These are phyloP conservation scores for Drosophila maculinotata DNA, from an alignment of 2,888 invertebrate genomes.

Conservation along the genomic window DNA sequence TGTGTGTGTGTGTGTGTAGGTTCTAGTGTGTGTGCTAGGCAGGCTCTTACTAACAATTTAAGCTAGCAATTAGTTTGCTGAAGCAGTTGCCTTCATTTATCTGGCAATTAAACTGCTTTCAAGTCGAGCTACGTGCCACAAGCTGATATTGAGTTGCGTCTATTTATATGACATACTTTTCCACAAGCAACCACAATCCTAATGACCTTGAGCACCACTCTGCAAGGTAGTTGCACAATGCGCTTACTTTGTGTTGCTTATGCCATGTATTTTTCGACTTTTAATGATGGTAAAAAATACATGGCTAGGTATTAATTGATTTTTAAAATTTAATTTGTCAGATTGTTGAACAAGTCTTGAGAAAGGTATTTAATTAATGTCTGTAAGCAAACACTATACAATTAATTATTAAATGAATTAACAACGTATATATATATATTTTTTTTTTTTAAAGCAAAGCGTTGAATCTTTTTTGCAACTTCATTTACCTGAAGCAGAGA, in stretches of 20 bases:
- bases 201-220: conserved; percentile 13
- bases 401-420: too few species aligned
- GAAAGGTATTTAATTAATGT: too few species aligned
- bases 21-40: conserved; percentile 11
- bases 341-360: too few species aligned
- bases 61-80: conserved; percentile 47
- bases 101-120: conserved; percentile 67
- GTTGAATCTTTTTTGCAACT: too few species aligned
- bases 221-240: neutral
- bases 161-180: conserved; percentile 19
- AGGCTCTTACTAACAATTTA: conserved; percentile 16
- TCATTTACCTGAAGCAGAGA: too few species aligned
- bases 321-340: too few species aligned
- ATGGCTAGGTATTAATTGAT: too few species aligned
- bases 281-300: too few species aligned
- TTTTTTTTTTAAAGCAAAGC: too few species aligned
- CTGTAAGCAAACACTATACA: too few species aligned
- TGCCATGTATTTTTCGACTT: conserved; percentile 7
- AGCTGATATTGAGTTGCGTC: conserved; percentile 11
- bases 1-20: conserved; percentile 10
- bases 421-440: too few species aligned
- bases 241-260: neutral
- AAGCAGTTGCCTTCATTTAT: conserved; percentile 58
- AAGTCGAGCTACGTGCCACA: conserved; percentile 26
- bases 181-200: conserved; percentile 1